Base-by-base conservation (phyloP, 2,797 vertebrate species). In the Sebastolobus altivelis region DNA sequence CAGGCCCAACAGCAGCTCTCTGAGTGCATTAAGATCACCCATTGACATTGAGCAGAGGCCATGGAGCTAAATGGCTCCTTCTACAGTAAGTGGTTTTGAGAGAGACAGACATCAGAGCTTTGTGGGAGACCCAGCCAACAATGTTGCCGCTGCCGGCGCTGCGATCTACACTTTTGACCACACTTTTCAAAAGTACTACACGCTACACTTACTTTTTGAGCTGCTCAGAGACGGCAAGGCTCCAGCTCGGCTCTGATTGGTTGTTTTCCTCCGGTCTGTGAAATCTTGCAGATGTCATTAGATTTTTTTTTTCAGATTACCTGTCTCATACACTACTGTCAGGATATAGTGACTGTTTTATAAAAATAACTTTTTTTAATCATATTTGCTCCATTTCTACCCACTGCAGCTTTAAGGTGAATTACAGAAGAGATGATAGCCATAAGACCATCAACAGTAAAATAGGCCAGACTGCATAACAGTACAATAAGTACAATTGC, bases 41-140 rank as follows among this genome's bases (percentile, higher is more conserved):
- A 67, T 11, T 88, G 86, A 91, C 84, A 81, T 14, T 86, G 60
- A 85, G 65, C 83, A 86, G 86, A 88, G 75, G 67, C 72, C 79
- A 43, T 16, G 38, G 25, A 66, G 72, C 69, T 79, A 75, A 88
- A 86, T 56, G 59, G 37, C 60, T 88, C 62, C 27, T 86, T 75
- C 65, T 81, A 4, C 66, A 76, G 37, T 79, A 66, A 88, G 83
- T 68, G 79, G 71, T 85, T 85, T 18, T 35, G 35, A 84, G 27
- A 72, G 40, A 79, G 71, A 81, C 18, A 37, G 29, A 61, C 33
- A 58, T 62, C 31, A 46, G 60, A 68, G 29, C 74, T 61, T 55
- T 69, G 61, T 77, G 63, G 40, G 27, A 77, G 37, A 65, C 1
- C 4, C 5, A 61, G 59, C 27, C 56, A 16, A 35, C 56, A 6